Conservation (phyloP, 1,140 invertebrate species). For the Sycophaga agraensis region DNA sequence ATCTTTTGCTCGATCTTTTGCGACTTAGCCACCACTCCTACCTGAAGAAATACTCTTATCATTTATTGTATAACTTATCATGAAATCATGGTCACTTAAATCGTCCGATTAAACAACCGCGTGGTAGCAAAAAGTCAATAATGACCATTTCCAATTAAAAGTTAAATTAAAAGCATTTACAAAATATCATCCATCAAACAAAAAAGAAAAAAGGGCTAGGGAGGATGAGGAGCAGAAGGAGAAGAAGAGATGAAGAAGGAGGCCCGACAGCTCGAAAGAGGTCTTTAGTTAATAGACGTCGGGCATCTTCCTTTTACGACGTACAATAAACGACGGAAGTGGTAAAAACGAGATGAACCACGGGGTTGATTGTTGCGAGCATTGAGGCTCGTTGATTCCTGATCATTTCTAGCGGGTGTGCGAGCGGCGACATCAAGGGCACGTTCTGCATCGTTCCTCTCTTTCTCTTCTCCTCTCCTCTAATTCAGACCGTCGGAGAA, state of each 20-base stretch:
- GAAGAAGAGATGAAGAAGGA: too few relatives aligned
- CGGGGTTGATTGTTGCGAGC: background rate
- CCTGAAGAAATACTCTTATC: too few relatives aligned
- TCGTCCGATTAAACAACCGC: too few relatives aligned
- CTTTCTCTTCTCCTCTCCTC: background rate
- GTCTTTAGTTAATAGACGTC: background rate
- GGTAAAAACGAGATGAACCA: background rate
- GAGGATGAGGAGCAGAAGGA: too few relatives aligned
- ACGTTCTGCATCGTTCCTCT: background rate
- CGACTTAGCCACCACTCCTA: too few relatives aligned
- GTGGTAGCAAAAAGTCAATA: too few relatives aligned
- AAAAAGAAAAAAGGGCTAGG: too few relatives aligned
- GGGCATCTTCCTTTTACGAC: background rate
- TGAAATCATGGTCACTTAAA: too few relatives aligned
- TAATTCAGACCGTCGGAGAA: background rate
- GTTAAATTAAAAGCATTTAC: background rate
- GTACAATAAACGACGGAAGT: background rate
- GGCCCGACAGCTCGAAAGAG: background rate
- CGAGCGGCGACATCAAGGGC: conserved; percentile 17
- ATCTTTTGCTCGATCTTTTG: too few relatives aligned
- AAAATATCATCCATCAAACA: background rate
- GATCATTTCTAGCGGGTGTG: background rate
- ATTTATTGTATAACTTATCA: too few relatives aligned
- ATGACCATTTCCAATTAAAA: background rate
- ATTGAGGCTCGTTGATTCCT: background rate